These are phyloP conservation scores for Palaemon carinicauda DNA, from an alignment of 1,140 invertebrate genomes.

Conservation along the genomic window DNA sequence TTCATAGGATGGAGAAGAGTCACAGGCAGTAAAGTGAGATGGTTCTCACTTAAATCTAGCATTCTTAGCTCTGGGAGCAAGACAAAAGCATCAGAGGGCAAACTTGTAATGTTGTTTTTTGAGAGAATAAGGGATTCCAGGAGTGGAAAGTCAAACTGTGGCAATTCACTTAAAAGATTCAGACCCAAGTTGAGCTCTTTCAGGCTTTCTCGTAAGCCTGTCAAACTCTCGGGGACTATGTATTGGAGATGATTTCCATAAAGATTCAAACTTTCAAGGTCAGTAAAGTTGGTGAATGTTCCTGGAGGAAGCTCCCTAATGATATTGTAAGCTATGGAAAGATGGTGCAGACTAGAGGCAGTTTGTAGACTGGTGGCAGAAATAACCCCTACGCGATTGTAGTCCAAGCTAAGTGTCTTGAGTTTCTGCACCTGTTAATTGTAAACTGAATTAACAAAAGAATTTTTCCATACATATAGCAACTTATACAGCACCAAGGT, in stretches of 20 bases:
- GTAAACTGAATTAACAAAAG: background rate
- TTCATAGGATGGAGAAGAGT: constrained; percentile 75
- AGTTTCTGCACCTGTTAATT: constrained; percentile 64
- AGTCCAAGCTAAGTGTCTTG: constrained; percentile 79
- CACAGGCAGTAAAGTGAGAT: constrained; percentile 74
- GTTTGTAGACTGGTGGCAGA: constrained; percentile 72
- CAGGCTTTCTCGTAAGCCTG: constrained; percentile 77
- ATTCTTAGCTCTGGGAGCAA: constrained; percentile 72
- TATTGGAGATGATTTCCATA: constrained; percentile 79
- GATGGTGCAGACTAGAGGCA: constrained; percentile 63
- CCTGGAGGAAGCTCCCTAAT: constrained; percentile 83
- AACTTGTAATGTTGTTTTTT: constrained; percentile 71
- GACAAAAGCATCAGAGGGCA: constrained; percentile 71
- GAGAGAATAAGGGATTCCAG: constrained; percentile 77
- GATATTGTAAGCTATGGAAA: constrained; percentile 78
- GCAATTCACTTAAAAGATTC: constrained; percentile 74
- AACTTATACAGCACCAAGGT: too few relatives aligned
- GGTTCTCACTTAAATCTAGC: constrained; percentile 79
- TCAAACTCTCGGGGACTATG: constrained; percentile 77
- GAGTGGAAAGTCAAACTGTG: constrained; percentile 61
- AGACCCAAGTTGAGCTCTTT: constrained; percentile 78
- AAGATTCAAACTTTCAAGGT: constrained; percentile 77
- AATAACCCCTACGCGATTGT: constrained; percentile 85
- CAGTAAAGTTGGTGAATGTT: constrained; percentile 72
- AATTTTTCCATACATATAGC: background rate